Conservation (phyloP, 2,888 invertebrate species). For the Mystacides longicornis region DNA sequence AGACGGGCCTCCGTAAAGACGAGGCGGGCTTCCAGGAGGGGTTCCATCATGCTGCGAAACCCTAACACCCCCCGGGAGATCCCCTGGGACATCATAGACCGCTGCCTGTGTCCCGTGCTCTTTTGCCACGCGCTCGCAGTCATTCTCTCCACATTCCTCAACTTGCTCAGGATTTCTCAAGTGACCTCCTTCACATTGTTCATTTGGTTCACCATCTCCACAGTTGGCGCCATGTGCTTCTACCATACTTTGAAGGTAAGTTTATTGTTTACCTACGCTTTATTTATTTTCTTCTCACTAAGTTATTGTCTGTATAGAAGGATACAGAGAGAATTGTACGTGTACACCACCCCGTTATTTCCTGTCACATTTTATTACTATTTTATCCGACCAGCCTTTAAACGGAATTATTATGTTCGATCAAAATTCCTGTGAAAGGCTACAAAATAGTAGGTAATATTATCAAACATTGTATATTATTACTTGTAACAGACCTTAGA, state of each 20-base stretch:
- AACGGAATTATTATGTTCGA: no score
- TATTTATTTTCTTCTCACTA: no score
- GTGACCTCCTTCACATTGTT: constrained; percentile 73
- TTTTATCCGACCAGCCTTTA: no score
- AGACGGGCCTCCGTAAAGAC: constrained; percentile 47
- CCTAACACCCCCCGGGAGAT: constrained; percentile 55
- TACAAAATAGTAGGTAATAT: no score
- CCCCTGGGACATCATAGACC: constrained; percentile 64
- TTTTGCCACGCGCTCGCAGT: constrained; percentile 76
- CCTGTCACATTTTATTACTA: no score
- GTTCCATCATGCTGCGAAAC: constrained; percentile 50
- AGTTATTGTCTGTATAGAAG: no score
- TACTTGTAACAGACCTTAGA: no score
- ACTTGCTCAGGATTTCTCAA: constrained; percentile 64
- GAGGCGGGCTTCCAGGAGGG: constrained; percentile 50
- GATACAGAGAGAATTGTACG: no score
- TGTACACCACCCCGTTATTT: no score
- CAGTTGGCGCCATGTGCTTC: constrained; percentile 68
- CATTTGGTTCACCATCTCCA: constrained; percentile 66
- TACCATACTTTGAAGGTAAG: constrained; percentile 80
- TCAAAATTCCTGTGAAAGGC: no score
- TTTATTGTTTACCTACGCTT: background rate
- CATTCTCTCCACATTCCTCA: constrained; percentile 63
- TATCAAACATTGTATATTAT: no score
- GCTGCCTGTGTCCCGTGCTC: constrained; percentile 68